Base-by-base conservation (phyloP, 2,888 invertebrate species). In the Tiphia femorata region DNA sequence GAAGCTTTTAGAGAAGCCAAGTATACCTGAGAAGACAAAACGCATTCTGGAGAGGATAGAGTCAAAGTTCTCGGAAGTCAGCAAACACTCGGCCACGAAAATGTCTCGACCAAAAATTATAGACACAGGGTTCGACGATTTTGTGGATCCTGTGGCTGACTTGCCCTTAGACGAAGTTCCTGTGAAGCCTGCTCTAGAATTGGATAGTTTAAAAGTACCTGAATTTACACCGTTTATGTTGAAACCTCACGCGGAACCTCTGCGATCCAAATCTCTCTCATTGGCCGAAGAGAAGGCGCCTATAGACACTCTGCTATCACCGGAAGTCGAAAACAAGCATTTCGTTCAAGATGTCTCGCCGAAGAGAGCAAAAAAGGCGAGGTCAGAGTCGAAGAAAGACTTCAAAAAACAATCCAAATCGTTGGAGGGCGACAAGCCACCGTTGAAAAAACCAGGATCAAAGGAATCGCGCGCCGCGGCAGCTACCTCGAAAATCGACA, bases 401-500 rank as follows among this genome's bases (percentile, higher is more conserved):
- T 82, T 83, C 7, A 81, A 81, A 54, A 83, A 83, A 19, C 83
- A 83, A 47, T 83, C 83, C 0, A 83, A 83, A 48, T 83, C 83
- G 1, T 46, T 83, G 7, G 83, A 83, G 40, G 82, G 78, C 0
- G 83, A 83, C 48, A 83, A 82, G 37, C 83, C 83, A 2, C 77
- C 81, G 2, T 41, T 82, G 37, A 83, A 81, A 47, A 83, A 83
- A 49, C 58, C 71, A 1, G 56, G 63, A 0, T 81, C 80, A 2
- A 83, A 79, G 37, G 83, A 82, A 53, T 73, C 75, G 0, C 73
- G 75, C 5, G 68, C 71, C 1, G 75, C 82, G 0, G 75, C 79
- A 2, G 70, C 77, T 2, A 76, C 66, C 49, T 76, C 77, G 0
- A 79, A 79, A 55, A 81, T 83, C 48, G 81, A 83, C 64, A 83